Base-by-base conservation (phyloP, 2,113 vertebrate genomes). In the Gadus chalcogrammus region DNA sequence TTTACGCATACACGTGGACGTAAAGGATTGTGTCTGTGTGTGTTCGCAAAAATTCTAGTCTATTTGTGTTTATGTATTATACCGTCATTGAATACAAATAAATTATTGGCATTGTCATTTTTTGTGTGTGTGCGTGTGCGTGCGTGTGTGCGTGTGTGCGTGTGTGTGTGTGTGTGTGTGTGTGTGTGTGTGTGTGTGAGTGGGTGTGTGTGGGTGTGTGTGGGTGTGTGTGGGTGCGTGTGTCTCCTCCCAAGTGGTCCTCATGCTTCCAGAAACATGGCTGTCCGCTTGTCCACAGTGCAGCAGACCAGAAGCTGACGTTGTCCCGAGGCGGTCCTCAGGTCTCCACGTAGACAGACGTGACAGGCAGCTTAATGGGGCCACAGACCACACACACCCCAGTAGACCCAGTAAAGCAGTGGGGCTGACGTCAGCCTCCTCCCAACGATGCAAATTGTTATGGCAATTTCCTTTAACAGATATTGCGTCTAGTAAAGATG, bases 331-430 rank as follows among this genome's bases (percentile, higher is more conserved):
- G 79, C 82, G 42, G 42, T 86, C 81, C 81, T 18, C 53, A 61
- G 62, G 15, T 52, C 84, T 71, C 59, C 62, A 58, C 69, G 79
- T 85, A 85, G 85, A 86, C 85, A 79, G 78, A 81, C 78, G 75
- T 69, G 79, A 89, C 42, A 48, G 31, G 31, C 31, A 4, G 31
- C 4, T 35, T 35, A 35, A 4, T 35, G 31, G 31, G 31, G 31
- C 8, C 42, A 48, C 42, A 48, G 9, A 48, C 38, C 38, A 42
- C 42, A 48, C 42, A 48, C 42, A 48, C 8, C 12, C 42, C 8
- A 48, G 42, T 11, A 13, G 42, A 48, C 42, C 42, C 12, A 48
- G 42, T 48, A 48, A 48, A 12, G 8, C 42, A 9, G 8, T 13
- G 42, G 42, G 42, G 42, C 9, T 13, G 11, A 13, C 42, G 12